Evolutionary conservation across 1,140 invertebrate genomes (phyloP).

Genomic region (Saccostrea glomerata): DNA sequence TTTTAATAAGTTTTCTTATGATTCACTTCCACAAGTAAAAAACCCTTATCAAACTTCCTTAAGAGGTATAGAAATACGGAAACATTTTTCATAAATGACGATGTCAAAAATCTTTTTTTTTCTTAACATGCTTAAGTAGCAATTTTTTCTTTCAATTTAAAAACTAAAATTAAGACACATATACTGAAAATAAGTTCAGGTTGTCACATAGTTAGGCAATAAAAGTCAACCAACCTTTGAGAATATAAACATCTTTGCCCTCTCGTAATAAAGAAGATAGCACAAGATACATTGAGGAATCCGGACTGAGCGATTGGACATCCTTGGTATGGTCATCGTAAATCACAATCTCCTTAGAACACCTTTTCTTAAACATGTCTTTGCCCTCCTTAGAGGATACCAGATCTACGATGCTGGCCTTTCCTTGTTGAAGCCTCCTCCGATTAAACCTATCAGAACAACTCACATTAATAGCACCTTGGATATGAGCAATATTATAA

Average conservation of each 20-base stretch:
- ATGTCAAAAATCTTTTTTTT: background rate
- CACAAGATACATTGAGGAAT: conserved; percentile 85
- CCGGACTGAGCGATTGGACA: conserved; percentile 78
- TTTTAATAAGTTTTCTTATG: conserved; percentile 5
- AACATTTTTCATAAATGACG: background rate
- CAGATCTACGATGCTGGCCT: conserved; percentile 85
- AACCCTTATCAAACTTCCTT: background rate
- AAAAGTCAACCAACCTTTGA: conserved; percentile 82
- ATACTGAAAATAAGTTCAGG: background rate
- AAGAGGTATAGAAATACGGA: background rate
- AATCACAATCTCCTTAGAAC: conserved; percentile 82
- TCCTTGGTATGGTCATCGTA: conserved; percentile 84
- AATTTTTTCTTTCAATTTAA: background rate
- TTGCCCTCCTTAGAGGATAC: conserved; percentile 84
- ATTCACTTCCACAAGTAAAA: background rate
- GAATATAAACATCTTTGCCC: conserved; percentile 84
- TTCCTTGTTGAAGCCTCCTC: conserved; percentile 85
- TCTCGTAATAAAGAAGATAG: conserved; percentile 86
- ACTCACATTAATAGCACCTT: conserved; percentile 87
- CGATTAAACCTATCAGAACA: conserved; percentile 87
- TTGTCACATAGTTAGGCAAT: background rate
- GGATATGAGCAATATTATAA: conserved; percentile 86
- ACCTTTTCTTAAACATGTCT: conserved; percentile 82
- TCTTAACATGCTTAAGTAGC: too few relatives aligned
- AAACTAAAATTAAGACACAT: background rate